A percentile compares a stretch with the other conserved stretches of the same genome.
Conservation (phyloP, 2,113 vertebrate genomes). For the Thamnophis sirtalis region DNA sequence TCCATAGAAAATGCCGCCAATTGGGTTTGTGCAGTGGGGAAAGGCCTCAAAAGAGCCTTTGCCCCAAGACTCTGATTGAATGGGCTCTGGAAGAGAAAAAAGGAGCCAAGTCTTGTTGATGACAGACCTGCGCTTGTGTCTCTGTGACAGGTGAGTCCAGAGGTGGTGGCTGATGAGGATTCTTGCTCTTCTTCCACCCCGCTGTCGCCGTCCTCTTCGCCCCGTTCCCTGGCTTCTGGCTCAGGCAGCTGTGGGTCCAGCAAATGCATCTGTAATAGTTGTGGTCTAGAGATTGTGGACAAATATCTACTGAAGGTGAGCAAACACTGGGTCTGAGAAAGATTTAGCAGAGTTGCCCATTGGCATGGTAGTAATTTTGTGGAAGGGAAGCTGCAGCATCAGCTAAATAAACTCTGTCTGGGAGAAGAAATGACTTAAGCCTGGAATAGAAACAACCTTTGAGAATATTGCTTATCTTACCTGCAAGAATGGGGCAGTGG, state of each 20-base stretch:
- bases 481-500: background rate
- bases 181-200: constrained; percentile 76
- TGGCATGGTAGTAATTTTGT: background rate
- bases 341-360: background rate
- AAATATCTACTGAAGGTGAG: constrained; percentile 97
- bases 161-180: constrained; percentile 79
- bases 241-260: constrained; percentile 66
- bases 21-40: background rate
- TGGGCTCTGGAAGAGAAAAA: background rate
- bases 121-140: background rate
- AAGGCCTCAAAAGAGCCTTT: background rate
- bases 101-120: background rate
- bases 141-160: constrained; percentile 71
- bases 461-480: background rate
- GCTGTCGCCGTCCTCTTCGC: constrained; percentile 80
- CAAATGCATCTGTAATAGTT: constrained; percentile 85
- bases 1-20: background rate
- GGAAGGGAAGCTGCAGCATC: background rate
- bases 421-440: background rate
- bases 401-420: background rate
- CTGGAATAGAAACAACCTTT: background rate
- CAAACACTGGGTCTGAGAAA: background rate
- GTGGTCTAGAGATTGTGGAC: constrained; percentile 90
- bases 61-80: background rate
- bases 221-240: constrained; percentile 83